Conservation (phyloP, 1,140 invertebrate genomes). For the Polyergus mexicanus region DNA sequence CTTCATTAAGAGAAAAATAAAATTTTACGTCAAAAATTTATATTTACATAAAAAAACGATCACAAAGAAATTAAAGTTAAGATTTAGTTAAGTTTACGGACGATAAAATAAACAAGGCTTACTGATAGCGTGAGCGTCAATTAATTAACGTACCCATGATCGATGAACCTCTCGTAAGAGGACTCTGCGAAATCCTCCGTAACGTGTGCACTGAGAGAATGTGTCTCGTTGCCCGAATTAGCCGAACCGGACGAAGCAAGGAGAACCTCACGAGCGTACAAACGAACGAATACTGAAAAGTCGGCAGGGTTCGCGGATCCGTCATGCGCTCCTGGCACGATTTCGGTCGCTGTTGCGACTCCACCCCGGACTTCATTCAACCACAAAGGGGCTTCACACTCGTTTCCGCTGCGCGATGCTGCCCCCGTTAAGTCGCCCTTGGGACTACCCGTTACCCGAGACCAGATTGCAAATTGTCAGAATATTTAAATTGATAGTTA, state of each 20-base stretch:
- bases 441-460: not conserved
- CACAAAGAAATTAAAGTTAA: not conserved
- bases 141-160: conserved; percentile 49
- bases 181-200: conserved; percentile 28
- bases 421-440: conserved; percentile 32
- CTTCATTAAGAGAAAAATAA: conserved; percentile 10
- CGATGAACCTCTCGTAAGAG: not conserved
- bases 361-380: conserved; percentile 74
- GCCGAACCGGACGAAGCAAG: not conserved
- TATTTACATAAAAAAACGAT: not conserved
- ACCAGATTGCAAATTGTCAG: conserved; percentile 2
- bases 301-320: conserved; percentile 62
- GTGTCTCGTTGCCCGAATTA: not conserved
- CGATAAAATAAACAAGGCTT: not conserved
- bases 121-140: not conserved
- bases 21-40: conserved; percentile 2
- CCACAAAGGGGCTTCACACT: conserved; percentile 62
- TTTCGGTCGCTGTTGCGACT: conserved; percentile 72
- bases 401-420: conserved; percentile 56
- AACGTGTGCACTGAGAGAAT: not conserved
- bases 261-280: conserved; percentile 69
- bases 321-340: conserved; percentile 75
- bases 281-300: conserved; percentile 76
- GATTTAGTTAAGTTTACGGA: no score
- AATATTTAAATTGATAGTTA: conserved; percentile 10